Evolutionary conservation across 2,113 vertebrate species (phyloP), one percentile per base, ranked within the genome.

Genomic region (Hippocampus guttulatus): DNA sequence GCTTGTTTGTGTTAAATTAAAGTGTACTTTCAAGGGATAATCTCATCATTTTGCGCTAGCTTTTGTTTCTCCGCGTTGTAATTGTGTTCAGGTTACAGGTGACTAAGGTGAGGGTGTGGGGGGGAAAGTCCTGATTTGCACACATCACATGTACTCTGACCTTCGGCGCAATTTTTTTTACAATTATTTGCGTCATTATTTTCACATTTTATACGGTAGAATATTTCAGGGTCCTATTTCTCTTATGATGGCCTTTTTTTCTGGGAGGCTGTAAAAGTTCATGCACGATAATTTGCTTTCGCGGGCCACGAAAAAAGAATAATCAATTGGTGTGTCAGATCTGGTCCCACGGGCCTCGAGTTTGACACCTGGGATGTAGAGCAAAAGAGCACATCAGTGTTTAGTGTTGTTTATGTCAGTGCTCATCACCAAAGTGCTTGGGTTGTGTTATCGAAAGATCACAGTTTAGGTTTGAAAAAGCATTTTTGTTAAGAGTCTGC

Each of bases 1-100:
- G 23, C 16, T 43, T 27, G 47, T 66, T 79, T 3, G 14, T 73
- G 30, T 69, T 64, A 8, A 67, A 64, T 55, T 66, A 70, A 70
- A 78, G 64, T 65, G 64, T 49, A 65, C 64, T 65, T 65, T 65
- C 5, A 27, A 27, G 8, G 43, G 64, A 45, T 65, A 10, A 65
- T 64, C 40, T 43, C 3, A 25, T 45, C 5, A 43, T 64, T 41
- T 45, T 25, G 41, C 9, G 64, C 23, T 9, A 23, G 64, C 64
- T 65, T 63, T 55, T 65, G 23, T 47, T 47, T 16, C 27, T 10
- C 27, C 15, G 40, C 10, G 47, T 47, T 25, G 40, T 47, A 47
- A 47, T 65, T 65, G 18, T 15, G 5, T 49, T 65, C 11, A 49
- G n/a, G 43, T 65, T 47, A 27, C 41, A 65, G 64, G 64, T 65